phyloP scores from a whole-genome alignment of 1,140 invertebrate species.

The Zaprionus capensis region DNA sequence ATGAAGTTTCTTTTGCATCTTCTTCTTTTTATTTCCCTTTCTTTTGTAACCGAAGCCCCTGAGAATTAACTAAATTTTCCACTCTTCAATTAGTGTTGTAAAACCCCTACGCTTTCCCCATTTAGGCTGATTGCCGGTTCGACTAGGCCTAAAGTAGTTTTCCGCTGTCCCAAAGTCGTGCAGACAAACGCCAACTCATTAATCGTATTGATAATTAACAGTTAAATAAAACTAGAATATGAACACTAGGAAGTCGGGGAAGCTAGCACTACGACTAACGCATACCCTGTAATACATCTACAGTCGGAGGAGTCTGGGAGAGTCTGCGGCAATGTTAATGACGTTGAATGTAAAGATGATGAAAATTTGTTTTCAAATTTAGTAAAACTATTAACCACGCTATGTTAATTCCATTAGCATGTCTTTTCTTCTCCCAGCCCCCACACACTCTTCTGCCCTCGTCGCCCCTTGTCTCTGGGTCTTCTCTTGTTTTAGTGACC shows the following conservation, averaged over 20 bases:
- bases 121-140: slow-evolving; percentile 15
- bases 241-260: slow-evolving; percentile 5
- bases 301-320: not conserved
- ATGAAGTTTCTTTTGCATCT: not conserved
- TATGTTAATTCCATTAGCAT: slow-evolving; percentile 80
- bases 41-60: not conserved
- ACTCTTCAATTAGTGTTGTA: slow-evolving; percentile 2
- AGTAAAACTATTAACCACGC: slow-evolving; percentile 79
- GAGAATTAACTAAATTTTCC: slow-evolving; percentile 14
- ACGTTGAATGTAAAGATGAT: slow-evolving; percentile 37
- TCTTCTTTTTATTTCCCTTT: not conserved
- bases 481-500: slow-evolving; percentile 58
- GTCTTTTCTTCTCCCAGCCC: slow-evolving; percentile 44
- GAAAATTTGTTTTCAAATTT: slow-evolving; percentile 77
- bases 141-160: slow-evolving; percentile 27
- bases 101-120: slow-evolving; percentile 21
- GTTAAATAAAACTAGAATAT: slow-evolving; percentile 52
- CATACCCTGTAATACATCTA: slow-evolving; percentile 9
- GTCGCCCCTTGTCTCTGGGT: not conserved
- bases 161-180: slow-evolving; percentile 43
- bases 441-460: not conserved
- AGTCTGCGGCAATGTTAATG: slow-evolving; percentile 8
- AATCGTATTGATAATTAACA: slow-evolving; percentile 65
- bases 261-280: slow-evolving; percentile 10
- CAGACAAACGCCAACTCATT: slow-evolving; percentile 49